Conservation (phyloP, 2,797 vertebrate species). For the Alectoris magna region DNA sequence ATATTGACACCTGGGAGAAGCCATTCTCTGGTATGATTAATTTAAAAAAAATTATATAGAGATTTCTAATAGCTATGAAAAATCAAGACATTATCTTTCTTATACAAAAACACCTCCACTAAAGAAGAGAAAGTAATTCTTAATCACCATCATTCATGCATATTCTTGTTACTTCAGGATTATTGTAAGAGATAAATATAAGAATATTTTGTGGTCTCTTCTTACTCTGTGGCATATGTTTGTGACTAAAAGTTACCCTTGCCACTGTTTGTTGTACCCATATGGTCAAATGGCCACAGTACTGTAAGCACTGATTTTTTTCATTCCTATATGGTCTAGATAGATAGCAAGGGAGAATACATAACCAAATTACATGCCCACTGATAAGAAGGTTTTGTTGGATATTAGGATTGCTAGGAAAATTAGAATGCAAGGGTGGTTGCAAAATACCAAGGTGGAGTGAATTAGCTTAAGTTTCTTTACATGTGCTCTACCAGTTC, state of each 20-base stretch:
- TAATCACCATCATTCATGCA: background rate
- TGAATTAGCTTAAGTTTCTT: background rate
- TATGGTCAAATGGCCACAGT: background rate
- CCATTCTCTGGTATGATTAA: slow-evolving; percentile 65
- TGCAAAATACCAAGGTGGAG: background rate
- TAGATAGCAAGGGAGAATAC: background rate
- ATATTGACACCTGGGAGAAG: slow-evolving; percentile 58
- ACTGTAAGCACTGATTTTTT: background rate
- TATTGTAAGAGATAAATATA: background rate
- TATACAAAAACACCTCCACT: background rate
- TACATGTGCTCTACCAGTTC: background rate
- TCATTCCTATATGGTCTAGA: background rate
- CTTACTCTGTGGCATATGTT: background rate
- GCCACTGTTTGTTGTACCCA: background rate
- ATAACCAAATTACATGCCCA: background rate
- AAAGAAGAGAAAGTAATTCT: background rate
- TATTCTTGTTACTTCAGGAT: background rate
- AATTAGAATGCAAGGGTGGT: background rate
- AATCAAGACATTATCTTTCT: background rate
- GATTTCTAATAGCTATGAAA: background rate
- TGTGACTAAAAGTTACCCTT: background rate
- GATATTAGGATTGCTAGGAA: background rate
- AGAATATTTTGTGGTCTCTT: background rate
- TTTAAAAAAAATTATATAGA: background rate
- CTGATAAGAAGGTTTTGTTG: background rate